These are phyloP conservation scores for Archilochus colubris DNA, from an alignment of 2,113 vertebrate genomes.

Conservation along the genomic window DNA sequence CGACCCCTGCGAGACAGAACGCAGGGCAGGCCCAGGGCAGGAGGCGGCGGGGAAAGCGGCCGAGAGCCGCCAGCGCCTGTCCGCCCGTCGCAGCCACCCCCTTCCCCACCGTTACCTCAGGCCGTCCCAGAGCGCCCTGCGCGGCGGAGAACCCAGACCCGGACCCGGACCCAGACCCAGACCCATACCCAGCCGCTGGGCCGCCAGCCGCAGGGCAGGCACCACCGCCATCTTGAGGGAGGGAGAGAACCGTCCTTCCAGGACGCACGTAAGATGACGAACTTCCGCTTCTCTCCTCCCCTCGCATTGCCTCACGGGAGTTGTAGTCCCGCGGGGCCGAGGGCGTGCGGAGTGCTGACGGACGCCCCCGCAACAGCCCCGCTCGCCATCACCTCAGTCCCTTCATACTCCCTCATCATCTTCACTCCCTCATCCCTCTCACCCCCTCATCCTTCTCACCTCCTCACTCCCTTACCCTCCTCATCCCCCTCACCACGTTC, in stretches of 20 bases:
- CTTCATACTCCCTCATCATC: too few relatives aligned
- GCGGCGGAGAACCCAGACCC: background rate
- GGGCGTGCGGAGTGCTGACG: too few relatives aligned
- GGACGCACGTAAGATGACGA: too few relatives aligned
- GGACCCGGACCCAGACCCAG: background rate
- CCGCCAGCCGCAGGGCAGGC: accelerated
- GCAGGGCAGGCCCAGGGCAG: background rate
- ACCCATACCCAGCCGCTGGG: background rate
- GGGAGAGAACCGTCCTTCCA: too few relatives aligned
- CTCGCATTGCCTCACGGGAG: background rate
- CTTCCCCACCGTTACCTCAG: background rate
- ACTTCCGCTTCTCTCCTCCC: too few relatives aligned
- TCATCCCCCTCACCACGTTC: too few relatives aligned
- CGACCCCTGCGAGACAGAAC: too few relatives aligned
- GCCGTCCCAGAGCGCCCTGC: background rate
- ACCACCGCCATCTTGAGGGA: background rate
- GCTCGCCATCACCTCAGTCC: too few relatives aligned
- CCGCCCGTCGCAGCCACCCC: background rate
- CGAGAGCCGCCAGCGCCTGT: background rate
- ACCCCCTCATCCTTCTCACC: too few relatives aligned
- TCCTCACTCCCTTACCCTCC: too few relatives aligned
- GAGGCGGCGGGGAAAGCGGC: background rate
- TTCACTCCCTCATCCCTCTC: too few relatives aligned
- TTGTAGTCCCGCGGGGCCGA: background rate
- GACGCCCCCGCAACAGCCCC: too few relatives aligned